Conservation (phyloP, 1,140 invertebrate species). For the Gryllus bimaculatus region DNA sequence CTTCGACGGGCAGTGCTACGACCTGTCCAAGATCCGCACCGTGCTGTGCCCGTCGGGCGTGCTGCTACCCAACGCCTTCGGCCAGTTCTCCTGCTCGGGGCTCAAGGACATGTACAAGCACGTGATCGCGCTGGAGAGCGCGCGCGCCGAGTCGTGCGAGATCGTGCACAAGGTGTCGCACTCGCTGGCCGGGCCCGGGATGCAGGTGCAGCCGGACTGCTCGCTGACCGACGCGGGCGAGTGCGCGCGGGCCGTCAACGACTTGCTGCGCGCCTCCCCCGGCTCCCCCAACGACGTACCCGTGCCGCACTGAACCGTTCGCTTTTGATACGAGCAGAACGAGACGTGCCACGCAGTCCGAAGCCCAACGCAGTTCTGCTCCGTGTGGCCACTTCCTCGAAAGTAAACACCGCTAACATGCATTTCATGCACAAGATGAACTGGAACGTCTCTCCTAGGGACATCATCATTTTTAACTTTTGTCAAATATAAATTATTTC, state of each 20-base stretch:
- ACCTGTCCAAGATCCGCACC: not conserved
- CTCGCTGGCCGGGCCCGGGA: not conserved
- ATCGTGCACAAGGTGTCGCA: not conserved
- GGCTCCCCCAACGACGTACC: not conserved
- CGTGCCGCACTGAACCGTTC: no score
- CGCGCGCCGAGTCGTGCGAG: not conserved
- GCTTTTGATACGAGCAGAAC: no score
- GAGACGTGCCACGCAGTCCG: no score
- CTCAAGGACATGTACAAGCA: not conserved
- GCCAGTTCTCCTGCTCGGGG: not conserved
- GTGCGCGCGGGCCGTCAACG: not conserved
- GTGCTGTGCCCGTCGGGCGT: not conserved
- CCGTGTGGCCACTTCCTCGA: no score
- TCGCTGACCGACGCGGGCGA: not conserved
- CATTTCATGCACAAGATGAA: no score
- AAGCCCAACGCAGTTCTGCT: no score
- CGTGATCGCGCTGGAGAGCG: not conserved
- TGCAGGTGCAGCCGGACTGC: not conserved
- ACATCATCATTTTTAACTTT: no score
- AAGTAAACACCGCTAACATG: no score
- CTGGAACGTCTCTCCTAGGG: no score
- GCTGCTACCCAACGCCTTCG: not conserved
- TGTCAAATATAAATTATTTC: no score
- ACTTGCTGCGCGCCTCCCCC: not conserved
- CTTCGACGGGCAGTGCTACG: not conserved